Evolutionary conservation across 92 coral and sea anemone species (phyloP).

Genomic region (Siderastrea siderea): DNA sequence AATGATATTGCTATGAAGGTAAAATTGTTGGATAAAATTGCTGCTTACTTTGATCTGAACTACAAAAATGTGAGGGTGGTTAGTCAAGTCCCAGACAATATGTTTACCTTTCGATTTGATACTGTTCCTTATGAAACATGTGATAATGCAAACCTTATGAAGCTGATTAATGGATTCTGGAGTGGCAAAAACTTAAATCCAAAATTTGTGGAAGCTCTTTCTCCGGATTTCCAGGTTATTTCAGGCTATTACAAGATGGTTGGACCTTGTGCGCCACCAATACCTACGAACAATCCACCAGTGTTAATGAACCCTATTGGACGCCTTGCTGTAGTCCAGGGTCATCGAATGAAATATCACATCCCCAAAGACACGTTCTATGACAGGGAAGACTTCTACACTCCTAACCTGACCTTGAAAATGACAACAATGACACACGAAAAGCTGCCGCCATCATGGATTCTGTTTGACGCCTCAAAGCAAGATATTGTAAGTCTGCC

Average conservation of each 20-base stretch:
- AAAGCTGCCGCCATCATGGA: constrained; percentile 60
- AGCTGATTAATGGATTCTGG: constrained; percentile 63
- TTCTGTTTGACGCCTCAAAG: constrained; percentile 40
- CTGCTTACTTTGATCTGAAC: constrained; percentile 70
- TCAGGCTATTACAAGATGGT: constrained; percentile 64
- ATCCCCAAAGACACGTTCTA: constrained; percentile 64
- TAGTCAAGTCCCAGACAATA: constrained; percentile 42
- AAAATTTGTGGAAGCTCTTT: constrained; percentile 68
- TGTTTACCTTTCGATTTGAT: constrained; percentile 77
- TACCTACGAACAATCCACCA: constrained; percentile 59
- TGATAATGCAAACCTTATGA: constrained; percentile 22
- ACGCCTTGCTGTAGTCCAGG: constrained; percentile 46
- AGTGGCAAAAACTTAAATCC: constrained; percentile 56
- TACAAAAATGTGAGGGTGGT: constrained; percentile 66
- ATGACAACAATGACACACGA: constrained; percentile 51
- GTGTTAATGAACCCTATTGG: constrained; percentile 33
- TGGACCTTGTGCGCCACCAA: constrained; percentile 63
- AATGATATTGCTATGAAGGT: constrained; percentile 60
- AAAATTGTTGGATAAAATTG: constrained; percentile 65
- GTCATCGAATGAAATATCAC: constrained; percentile 35
- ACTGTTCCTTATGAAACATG: constrained; percentile 68
- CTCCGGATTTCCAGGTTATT: constrained; percentile 67
- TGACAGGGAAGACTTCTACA: constrained; percentile 83
- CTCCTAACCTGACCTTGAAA: constrained; percentile 68
- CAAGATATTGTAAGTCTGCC: constrained; percentile 72